Conservation (phyloP, 64 coral and sea anemone species). For the Exaiptasia diaphana region DNA sequence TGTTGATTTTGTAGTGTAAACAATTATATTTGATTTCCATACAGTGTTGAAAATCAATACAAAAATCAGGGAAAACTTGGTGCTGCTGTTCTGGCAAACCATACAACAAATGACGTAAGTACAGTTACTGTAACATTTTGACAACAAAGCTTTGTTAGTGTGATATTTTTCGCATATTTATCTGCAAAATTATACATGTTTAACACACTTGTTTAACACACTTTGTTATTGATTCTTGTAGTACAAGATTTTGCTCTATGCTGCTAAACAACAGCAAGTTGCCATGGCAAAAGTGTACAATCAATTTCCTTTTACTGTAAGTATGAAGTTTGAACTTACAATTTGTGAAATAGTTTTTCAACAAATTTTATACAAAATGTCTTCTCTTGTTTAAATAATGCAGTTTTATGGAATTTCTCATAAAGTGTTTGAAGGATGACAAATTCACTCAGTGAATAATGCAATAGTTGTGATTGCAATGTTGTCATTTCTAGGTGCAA, state of each 20-base stretch:
- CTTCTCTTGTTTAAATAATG: too few relatives aligned
- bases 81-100: conserved; percentile 83
- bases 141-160: too few relatives aligned
- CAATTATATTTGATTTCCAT: background rate
- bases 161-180: too few relatives aligned
- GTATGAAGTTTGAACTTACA: too few relatives aligned
- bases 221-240: conserved; percentile 2
- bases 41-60: conserved; percentile 92
- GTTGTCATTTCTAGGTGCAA: conserved; percentile 93
- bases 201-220: background rate
- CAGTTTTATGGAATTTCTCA: too few relatives aligned
- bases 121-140: background rate
- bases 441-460: too few relatives aligned
- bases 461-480: too few relatives aligned
- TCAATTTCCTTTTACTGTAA: conserved; percentile 90
- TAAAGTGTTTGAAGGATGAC: too few relatives aligned
- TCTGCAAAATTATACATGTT: too few relatives aligned
- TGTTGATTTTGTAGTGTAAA: too few relatives aligned
- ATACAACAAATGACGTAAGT: conserved; percentile 82
- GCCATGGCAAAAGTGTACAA: conserved; percentile 72
- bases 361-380: too few relatives aligned
- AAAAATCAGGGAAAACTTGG: conserved; percentile 94
- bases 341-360: too few relatives aligned
- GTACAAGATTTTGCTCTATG: conserved; percentile 91
- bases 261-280: conserved; percentile 89